These are phyloP conservation scores for Rattus rattus DNA, from an alignment of 2,113 vertebrate species.

Conservation along the genomic window DNA sequence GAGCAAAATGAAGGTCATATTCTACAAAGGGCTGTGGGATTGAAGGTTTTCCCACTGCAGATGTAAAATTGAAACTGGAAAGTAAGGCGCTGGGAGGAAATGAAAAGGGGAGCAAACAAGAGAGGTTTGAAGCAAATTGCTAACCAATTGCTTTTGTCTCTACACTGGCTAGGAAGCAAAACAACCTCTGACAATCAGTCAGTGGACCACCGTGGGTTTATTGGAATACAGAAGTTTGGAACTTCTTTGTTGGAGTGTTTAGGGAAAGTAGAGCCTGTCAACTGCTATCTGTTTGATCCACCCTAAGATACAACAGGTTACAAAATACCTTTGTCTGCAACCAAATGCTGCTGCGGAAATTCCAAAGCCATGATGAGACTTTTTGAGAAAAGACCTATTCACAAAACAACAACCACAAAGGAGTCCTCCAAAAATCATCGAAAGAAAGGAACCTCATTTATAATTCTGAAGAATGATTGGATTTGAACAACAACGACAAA, in stretches of 20 bases:
- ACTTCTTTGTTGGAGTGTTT: neutral
- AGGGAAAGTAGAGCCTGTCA: neutral
- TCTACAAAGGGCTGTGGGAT: neutral
- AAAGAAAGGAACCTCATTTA: neutral
- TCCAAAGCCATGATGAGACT: neutral
- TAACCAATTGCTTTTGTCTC: neutral
- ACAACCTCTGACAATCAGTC: neutral
- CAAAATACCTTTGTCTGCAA: neutral
- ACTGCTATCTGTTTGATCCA: neutral
- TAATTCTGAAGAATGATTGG: slow-evolving; percentile 37
- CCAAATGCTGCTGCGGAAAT: neutral
- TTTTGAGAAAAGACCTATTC: neutral
- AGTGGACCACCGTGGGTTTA: neutral
- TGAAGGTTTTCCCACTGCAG: neutral
- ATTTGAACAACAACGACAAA: neutral
- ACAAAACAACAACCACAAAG: neutral
- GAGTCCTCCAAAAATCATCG: neutral
- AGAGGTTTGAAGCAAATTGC: neutral
- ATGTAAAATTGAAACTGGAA: neutral
- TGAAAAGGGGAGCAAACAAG: neutral
- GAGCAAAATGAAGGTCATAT: neutral
- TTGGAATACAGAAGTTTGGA: neutral
- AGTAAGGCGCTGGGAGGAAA: neutral
- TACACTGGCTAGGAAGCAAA: neutral
- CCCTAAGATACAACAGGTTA: neutral